phyloP scores from a whole-genome alignment of 2,113 vertebrate genomes.

The Xiphophorus hellerii region DNA sequence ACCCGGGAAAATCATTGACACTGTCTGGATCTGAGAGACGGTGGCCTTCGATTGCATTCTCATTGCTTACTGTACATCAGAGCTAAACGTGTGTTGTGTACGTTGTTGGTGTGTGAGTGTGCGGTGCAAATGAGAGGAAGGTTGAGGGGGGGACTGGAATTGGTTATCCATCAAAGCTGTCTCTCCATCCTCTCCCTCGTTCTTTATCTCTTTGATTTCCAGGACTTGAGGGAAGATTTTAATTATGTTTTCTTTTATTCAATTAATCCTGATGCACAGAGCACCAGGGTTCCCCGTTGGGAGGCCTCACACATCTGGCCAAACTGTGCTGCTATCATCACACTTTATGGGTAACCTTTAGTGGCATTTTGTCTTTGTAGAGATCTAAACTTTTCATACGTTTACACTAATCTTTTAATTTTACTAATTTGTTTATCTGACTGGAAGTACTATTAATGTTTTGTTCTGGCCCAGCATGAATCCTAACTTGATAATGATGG shows the following conservation, averaged over 20 bases:
- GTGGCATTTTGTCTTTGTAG: slow-evolving; percentile 9
- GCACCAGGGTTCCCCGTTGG: slow-evolving; percentile 53
- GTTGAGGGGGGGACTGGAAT: slow-evolving; percentile 2
- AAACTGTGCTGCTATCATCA: slow-evolving; percentile 31
- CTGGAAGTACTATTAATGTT: not conserved
- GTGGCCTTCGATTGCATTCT: slow-evolving; percentile 57
- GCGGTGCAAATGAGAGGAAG: not conserved
- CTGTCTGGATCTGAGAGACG: slow-evolving; percentile 50
- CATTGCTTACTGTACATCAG: slow-evolving; percentile 30
- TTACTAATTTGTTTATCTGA: not conserved
- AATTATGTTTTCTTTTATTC: slow-evolving; percentile 74
- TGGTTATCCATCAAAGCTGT: slow-evolving; percentile 57
- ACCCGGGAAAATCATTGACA: slow-evolving; percentile 29
- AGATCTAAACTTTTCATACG: not conserved
- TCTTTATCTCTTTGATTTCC: slow-evolving; percentile 58
- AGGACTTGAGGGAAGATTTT: slow-evolving; percentile 62
- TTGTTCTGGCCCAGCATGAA: not conserved
- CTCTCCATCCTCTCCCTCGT: not conserved
- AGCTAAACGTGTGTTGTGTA: slow-evolving; percentile 34
- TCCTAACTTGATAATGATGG: not conserved
- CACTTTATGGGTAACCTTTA: slow-evolving; percentile 42
- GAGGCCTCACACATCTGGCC: slow-evolving; percentile 67
- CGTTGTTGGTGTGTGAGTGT: slow-evolving; percentile 6
- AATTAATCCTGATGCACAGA: slow-evolving; percentile 68
- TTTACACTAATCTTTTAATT: not conserved